Base-by-base conservation (phyloP, 2,113 vertebrate species). In the Rhegmatorhina hoffmannsi region DNA sequence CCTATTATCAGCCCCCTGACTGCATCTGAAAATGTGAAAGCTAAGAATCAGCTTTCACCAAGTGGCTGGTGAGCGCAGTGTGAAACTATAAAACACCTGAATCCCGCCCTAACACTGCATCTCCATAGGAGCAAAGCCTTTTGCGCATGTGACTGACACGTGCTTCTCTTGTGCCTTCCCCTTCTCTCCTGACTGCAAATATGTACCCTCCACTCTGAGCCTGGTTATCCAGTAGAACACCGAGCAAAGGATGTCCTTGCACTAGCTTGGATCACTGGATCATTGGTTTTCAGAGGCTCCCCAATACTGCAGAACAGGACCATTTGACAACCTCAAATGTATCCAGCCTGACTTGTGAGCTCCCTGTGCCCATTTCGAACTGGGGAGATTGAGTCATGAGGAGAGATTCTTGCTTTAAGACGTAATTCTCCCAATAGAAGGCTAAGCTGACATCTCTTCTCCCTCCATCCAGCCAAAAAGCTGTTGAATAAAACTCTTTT, bases 171-270 rank as follows among this genome's bases (percentile, higher is more conserved):
- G 7, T 26, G 60, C 15, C 17, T 56, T 47, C 72, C 59, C 34
- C 53, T 79, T 43, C 67, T 64, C 47, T 63, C 40, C 25, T n/a
- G 78, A 36, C 29, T 46, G 29, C 25, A 63, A 28, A 34, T 10
- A 60, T 0, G 2, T 20, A 38, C 19, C 36, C 29, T 36, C 53
- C 5, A 1, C 47, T n/a, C 20, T 11, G 21, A 72, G 47, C 17
- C 40, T 18, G 72, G 43, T 21, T 63, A 36, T 23, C 40, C 38
- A 19, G 29, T 7, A 40, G 11, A 36, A 34, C 1, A 0, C 25
- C 16, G 15, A 52, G 34, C 87, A 67, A 49, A 44, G 20, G 72
- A 31, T 56, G 24, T 36, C 36, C 44, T 33, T 1, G 1, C 11
- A 34, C 28, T 28, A 46, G 67, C 18, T 46, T 33, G 7, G 28